A percentile compares a stretch with the other conserved stretches of the same genome.
These are phyloP conservation scores for Aphrocallistes beatrix DNA, from an alignment of 37 sponge, comb jelly and placozoan species.

Conservation along the genomic window DNA sequence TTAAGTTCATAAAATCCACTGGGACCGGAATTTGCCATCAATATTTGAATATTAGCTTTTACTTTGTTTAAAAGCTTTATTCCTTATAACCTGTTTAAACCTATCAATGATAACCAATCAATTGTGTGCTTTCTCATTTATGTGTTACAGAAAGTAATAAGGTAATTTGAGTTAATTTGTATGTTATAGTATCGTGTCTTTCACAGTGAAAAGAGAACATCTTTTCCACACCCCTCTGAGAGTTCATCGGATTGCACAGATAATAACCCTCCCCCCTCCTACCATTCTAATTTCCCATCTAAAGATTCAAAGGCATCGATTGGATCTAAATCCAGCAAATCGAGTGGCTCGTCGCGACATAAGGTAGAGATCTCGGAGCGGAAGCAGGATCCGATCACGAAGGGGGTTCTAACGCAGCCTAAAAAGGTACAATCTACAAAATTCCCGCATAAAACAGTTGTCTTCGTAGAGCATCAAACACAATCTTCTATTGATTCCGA, in stretches of 20 bases:
- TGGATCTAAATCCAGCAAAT: neutral
- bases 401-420: neutral
- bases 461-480: neutral
- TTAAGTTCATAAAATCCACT: neutral
- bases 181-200: neutral
- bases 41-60: neutral
- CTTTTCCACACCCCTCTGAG: neutral
- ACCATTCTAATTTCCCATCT: neutral
- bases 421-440: neutral
- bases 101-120: neutral
- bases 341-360: neutral
- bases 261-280: neutral
- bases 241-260: neutral
- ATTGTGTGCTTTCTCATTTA: neutral
- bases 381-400: neutral
- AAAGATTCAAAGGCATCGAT: neutral
- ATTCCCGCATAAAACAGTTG: neutral
- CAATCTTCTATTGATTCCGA: neutral
- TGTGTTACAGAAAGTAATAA: neutral
- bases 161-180: neutral
- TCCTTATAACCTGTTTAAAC: neutral
- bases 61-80: neutral
- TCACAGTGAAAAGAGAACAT: neutral
- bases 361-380: neutral
- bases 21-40: neutral